Conservation (phyloP, 2,888 invertebrate species). For the Mystacides longicornis region DNA sequence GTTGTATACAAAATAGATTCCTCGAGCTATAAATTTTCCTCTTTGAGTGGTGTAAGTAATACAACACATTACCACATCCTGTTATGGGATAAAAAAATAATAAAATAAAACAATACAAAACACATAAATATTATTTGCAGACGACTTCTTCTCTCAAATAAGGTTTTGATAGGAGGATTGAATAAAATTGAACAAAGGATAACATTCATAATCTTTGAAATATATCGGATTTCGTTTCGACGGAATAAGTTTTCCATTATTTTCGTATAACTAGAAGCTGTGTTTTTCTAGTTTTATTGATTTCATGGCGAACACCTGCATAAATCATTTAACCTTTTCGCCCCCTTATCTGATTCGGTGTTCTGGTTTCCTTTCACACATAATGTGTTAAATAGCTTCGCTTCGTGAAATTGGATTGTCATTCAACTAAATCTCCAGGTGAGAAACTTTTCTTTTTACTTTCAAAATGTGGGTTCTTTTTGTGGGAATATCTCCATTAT, state of each 20-base stretch:
- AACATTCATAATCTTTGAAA: background rate
- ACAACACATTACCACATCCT: no score
- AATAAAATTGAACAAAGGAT: background rate
- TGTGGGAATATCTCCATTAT: background rate
- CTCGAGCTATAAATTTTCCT: no score
- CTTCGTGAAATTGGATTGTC: constrained; percentile 6
- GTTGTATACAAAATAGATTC: no score
- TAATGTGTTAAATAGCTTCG: constrained; percentile 5
- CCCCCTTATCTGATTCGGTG: background rate
- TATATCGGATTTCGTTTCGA: background rate
- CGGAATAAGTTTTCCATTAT: background rate
- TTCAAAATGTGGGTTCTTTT: background rate
- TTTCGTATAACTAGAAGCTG: background rate
- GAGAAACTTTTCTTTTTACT: constrained; percentile 1
- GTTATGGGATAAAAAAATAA: background rate
- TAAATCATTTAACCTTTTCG: constrained; percentile 2
- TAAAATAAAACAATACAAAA: background rate
- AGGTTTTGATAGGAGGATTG: background rate
- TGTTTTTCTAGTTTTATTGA: background rate
- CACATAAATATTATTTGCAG: background rate
- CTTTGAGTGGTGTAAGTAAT: no score
- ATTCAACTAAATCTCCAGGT: background rate
- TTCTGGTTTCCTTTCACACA: constrained; percentile 3
- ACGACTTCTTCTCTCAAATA: background rate
- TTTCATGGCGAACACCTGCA: background rate